phyloP scores from a whole-genome alignment of 2,113 vertebrate genomes.

The Alectura lathami region DNA sequence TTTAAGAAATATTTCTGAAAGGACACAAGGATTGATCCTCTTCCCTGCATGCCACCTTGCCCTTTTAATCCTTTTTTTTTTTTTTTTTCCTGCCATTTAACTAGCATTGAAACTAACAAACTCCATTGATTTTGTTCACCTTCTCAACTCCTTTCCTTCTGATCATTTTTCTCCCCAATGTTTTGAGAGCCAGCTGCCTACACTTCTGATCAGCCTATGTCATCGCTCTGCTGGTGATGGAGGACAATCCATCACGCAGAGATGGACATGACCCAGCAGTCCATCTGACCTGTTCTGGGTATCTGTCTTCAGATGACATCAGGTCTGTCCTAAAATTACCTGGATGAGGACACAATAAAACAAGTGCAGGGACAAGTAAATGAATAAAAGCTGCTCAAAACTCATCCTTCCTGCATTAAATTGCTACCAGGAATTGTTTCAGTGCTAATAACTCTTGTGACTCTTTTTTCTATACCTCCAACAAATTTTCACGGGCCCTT shows the following conservation, averaged over 20 bases:
- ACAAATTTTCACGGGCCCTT: neutral
- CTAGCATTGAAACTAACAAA: neutral
- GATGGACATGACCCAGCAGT: neutral
- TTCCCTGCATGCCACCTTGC: fast-evolving
- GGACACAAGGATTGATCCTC: neutral
- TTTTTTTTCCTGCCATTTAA: neutral
- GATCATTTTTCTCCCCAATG: neutral
- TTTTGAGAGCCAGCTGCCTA: neutral
- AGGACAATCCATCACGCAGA: neutral
- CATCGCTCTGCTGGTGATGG: neutral
- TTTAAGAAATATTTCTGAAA: neutral
- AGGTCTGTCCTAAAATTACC: neutral
- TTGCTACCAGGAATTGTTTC: neutral
- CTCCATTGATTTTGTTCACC: neutral
- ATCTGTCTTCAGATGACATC: neutral
- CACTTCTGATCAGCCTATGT: neutral
- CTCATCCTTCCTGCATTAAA: neutral
- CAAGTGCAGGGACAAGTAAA: neutral
- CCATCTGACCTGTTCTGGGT: neutral
- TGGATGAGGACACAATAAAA: neutral
- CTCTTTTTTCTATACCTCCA: neutral
- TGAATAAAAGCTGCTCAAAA: neutral
- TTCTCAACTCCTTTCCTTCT: neutral
- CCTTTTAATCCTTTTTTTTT: neutral
- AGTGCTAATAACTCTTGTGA: neutral